A percentile compares a stretch with the other conserved stretches of the same genome.
phyloP scores from a whole-genome alignment of 2,888 invertebrate species.

The Strigamia transsilvanica region DNA sequence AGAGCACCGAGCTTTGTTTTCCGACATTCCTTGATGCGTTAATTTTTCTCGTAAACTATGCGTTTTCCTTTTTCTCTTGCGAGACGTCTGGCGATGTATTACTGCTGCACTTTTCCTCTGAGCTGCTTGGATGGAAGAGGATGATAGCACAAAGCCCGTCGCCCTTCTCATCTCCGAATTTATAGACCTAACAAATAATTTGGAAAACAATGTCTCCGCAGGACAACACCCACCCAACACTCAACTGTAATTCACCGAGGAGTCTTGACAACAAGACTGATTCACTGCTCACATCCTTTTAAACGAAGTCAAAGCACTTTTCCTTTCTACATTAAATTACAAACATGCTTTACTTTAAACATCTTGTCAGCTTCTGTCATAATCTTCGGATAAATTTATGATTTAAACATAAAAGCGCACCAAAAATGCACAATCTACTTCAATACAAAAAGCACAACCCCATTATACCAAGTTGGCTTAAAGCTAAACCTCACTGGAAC shows the following conservation, averaged over 20 bases:
- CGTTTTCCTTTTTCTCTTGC: constrained; percentile 42
- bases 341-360: constrained; percentile 48
- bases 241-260: constrained; percentile 41
- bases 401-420: constrained; percentile 27
- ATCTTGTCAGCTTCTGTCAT: constrained; percentile 40
- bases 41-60: constrained; percentile 48
- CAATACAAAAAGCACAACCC: background rate
- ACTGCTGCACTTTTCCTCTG: constrained; percentile 42
- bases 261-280: constrained; percentile 45
- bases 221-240: constrained; percentile 49
- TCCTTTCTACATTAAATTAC: constrained; percentile 44
- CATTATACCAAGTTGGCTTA: background rate
- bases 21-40: constrained; percentile 48
- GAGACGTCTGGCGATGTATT: constrained; percentile 39
- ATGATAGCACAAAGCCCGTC: constrained; percentile 45
- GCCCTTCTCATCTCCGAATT: constrained; percentile 50
- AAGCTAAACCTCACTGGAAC: too few species aligned
- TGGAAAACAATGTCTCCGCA: constrained; percentile 51
- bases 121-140: constrained; percentile 28
- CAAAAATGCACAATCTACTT: background rate
- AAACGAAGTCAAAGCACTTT: constrained; percentile 47
- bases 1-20: constrained; percentile 43
- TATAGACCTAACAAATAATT: constrained; percentile 53
- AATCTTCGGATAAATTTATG: constrained; percentile 27
- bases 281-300: constrained; percentile 49